phyloP scores from a whole-genome alignment of 2,113 vertebrate species.

The Carassius gibelio region DNA sequence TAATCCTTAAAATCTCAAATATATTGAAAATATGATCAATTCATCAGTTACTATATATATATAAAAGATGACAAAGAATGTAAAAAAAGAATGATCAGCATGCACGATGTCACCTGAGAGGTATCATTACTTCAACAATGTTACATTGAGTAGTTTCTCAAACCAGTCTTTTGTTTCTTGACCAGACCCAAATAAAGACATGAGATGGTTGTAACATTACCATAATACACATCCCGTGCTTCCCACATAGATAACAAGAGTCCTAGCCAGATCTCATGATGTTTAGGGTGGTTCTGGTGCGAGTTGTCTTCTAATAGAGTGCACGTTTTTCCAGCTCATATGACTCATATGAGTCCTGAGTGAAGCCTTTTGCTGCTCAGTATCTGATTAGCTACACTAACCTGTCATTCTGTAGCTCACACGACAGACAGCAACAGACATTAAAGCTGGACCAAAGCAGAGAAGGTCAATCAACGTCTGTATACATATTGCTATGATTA shows the following conservation, averaged over 20 bases:
- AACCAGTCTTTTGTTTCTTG: not conserved
- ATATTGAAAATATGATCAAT: not conserved
- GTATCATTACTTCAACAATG: not conserved
- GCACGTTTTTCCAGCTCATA: slow-evolving; percentile 50
- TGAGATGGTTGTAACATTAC: not conserved
- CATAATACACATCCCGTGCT: slow-evolving; percentile 45
- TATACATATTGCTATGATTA: not conserved
- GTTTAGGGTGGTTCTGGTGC: not conserved
- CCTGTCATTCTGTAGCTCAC: slow-evolving; percentile 35
- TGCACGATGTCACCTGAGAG: not conserved
- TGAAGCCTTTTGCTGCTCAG: not conserved
- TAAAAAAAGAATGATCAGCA: not conserved
- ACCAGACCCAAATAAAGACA: slow-evolving; percentile 9
- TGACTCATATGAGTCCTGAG: slow-evolving; percentile 43
- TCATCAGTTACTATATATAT: too few species aligned
- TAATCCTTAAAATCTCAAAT: not conserved
- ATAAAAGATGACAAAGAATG: too few species aligned
- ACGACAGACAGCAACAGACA: slow-evolving; percentile 23
- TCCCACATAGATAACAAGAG: not conserved
- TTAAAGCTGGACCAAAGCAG: not conserved
- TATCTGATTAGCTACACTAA: not conserved
- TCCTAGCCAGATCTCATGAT: slow-evolving; percentile 16
- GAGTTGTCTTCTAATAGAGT: slow-evolving; percentile 25
- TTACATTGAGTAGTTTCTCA: not conserved
- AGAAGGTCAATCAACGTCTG: not conserved